These are phyloP conservation scores for Rhinogobius similis DNA, from an alignment of 2,113 vertebrate species.

Conservation along the genomic window DNA sequence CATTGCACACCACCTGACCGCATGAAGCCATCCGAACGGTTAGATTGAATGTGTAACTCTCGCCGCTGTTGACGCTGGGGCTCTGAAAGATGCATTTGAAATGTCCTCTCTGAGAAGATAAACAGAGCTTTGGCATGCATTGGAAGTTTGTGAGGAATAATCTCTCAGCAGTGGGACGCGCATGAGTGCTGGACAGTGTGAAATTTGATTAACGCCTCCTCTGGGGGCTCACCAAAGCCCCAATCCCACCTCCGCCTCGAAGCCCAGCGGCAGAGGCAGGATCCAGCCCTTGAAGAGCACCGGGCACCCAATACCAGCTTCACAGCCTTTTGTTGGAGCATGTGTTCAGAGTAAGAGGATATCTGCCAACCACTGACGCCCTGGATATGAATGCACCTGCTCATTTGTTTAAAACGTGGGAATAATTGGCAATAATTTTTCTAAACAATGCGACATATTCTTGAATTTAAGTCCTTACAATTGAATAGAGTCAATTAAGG, in stretches of 20 bases:
- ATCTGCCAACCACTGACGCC: conserved; percentile 16
- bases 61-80: neutral
- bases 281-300: conserved; percentile 25
- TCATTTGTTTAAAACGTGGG: conserved; percentile 4
- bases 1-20: conserved; percentile 34
- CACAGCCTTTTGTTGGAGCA: conserved; percentile 36
- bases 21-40: conserved; percentile 52
- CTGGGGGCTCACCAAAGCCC: conserved; percentile 27
- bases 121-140: conserved; percentile 47
- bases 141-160: conserved; percentile 44
- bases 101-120: conserved; percentile 46
- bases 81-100: conserved; percentile 44
- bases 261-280: conserved; percentile 19
- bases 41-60: conserved; percentile 12
- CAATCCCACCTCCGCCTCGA: conserved; percentile 6
- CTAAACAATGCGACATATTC: no score
- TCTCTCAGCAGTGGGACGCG: conserved; percentile 38
- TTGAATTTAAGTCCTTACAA: no score
- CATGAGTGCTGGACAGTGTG: conserved; percentile 53
- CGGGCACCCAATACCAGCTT: conserved; percentile 36
- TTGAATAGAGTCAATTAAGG: no score
- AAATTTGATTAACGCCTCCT: conserved; percentile 67
- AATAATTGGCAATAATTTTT: neutral
- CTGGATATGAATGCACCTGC: conserved; percentile 10
- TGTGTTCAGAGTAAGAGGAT: neutral